Percentiles rank a stretch among this genome's conserved stretches.
Evolutionary conservation across 2,797 vertebrate species (phyloP).

Genomic region (Enoplosus armatus): DNA sequence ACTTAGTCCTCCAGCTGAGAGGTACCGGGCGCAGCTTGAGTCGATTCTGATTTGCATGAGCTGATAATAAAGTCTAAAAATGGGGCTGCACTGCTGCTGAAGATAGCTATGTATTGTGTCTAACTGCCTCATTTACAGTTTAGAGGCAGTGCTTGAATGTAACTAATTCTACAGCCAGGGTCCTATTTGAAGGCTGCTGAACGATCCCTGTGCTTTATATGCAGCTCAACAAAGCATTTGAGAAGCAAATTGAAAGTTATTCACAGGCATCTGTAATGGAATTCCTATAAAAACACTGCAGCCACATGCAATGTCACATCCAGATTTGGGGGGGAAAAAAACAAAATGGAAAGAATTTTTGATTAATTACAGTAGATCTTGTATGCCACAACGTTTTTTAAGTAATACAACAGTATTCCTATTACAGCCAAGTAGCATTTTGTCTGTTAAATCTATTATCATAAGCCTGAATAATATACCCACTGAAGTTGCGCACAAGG

Average conservation of each 20-base stretch:
- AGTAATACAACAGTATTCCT: neutral
- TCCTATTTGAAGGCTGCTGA: slow-evolving; percentile 43
- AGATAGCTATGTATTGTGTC: slow-evolving; percentile 58
- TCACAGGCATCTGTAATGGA: slow-evolving; percentile 46
- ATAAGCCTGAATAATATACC: neutral
- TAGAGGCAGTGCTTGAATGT: slow-evolving; percentile 50
- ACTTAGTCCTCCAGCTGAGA: slow-evolving; percentile 64
- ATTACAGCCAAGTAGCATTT: neutral
- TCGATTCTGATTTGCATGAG: slow-evolving; percentile 71
- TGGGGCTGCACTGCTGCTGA: slow-evolving; percentile 29
- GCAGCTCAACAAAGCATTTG: slow-evolving; percentile 45
- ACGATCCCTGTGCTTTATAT: slow-evolving; percentile 44
- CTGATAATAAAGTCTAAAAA: slow-evolving; percentile 70
- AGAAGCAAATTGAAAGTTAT: slow-evolving; percentile 49
- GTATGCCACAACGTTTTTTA: neutral
- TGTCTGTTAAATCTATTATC: slow-evolving; percentile 5
- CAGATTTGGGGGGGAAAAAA: neutral
- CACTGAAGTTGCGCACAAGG: neutral
- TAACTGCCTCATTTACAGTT: slow-evolving; percentile 70
- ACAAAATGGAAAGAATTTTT: slow-evolving; percentile 7
- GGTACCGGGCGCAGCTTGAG: slow-evolving; percentile 58
- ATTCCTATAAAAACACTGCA: slow-evolving; percentile 33
- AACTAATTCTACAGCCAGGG: slow-evolving; percentile 53
- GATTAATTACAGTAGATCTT: slow-evolving; percentile 39
- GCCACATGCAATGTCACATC: neutral